A percentile compares a stretch with the other conserved stretches of the same genome.
phyloP scores from a whole-genome alignment of 2,113 vertebrate genomes.

The Macroglossus sobrinus region DNA sequence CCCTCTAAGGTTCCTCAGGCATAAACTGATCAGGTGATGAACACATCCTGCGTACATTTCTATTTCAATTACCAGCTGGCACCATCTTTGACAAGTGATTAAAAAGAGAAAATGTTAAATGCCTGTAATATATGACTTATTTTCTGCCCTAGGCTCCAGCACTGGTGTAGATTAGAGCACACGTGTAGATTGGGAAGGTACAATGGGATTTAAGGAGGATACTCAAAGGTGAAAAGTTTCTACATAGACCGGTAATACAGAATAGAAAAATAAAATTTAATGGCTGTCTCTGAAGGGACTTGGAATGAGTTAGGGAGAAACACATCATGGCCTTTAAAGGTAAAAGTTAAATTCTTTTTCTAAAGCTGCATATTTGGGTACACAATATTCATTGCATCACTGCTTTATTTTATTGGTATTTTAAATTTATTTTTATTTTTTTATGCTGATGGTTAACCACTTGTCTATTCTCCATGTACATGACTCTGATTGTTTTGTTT shows the following conservation, averaged over 20 bases:
- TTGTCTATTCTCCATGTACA: too few relatives aligned
- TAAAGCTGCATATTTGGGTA: too few relatives aligned
- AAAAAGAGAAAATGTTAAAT: conserved; percentile 28
- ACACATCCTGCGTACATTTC: conserved; percentile 19
- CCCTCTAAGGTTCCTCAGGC: conserved; percentile 33
- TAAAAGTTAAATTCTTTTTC: too few relatives aligned
- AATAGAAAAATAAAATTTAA: conserved; percentile 43
- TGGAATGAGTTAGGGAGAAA: too few relatives aligned
- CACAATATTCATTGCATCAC: too few relatives aligned
- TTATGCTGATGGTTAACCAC: too few relatives aligned
- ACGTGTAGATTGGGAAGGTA: background rate
- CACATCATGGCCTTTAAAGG: too few relatives aligned
- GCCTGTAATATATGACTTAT: background rate
- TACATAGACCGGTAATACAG: background rate
- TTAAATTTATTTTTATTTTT: too few relatives aligned
- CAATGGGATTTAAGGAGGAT: conserved; percentile 13
- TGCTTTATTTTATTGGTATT: too few relatives aligned
- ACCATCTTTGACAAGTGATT: conserved; percentile 45
- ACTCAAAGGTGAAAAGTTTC: conserved; percentile 6
- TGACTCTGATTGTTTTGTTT: too few relatives aligned
- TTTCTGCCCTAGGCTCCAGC: conserved; percentile 1
- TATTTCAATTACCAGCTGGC: background rate
- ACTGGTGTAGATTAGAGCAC: background rate
- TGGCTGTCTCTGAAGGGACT: background rate
- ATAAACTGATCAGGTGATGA: conserved; percentile 25